Percentiles rank a stretch among this genome's conserved stretches.
Conservation (phyloP, 2,113 vertebrate genomes). For the Apteryx mantelli region DNA sequence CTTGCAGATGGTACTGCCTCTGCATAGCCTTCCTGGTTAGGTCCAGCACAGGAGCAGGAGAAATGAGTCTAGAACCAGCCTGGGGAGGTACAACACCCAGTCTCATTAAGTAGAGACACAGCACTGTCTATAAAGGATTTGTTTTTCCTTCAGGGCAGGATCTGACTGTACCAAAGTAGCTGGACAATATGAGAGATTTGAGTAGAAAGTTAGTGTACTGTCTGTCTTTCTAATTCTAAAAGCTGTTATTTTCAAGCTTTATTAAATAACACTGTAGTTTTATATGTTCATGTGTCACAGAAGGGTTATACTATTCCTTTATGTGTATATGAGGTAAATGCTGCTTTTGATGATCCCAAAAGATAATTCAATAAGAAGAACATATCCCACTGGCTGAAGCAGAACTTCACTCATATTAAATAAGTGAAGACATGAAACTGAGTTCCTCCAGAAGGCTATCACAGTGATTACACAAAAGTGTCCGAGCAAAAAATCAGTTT, state of each 20-base stretch:
- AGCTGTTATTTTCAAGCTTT: not conserved
- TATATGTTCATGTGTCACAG: not conserved
- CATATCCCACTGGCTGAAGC: not conserved
- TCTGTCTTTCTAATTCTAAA: not conserved
- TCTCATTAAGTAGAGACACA: not conserved
- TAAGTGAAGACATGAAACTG: not conserved
- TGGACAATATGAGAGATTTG: not conserved
- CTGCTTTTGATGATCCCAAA: not conserved
- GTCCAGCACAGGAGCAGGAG: not conserved
- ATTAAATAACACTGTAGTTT: not conserved
- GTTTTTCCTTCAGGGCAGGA: conserved; percentile 43
- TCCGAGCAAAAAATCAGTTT: not conserved
- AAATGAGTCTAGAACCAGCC: not conserved
- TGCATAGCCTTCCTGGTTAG: not conserved
- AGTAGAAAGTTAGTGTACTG: not conserved
- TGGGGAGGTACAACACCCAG: not conserved
- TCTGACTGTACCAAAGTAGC: not conserved
- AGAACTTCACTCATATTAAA: not conserved
- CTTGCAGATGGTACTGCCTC: not conserved
- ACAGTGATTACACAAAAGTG: not conserved
- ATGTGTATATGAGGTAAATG: not conserved
- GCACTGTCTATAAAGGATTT: not conserved
- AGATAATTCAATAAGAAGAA: not conserved
- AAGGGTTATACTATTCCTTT: not conserved
- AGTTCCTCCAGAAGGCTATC: not conserved